Evolutionary conservation across 2,888 invertebrate genomes (phyloP).

Genomic region (Ochropacha duplaris): DNA sequence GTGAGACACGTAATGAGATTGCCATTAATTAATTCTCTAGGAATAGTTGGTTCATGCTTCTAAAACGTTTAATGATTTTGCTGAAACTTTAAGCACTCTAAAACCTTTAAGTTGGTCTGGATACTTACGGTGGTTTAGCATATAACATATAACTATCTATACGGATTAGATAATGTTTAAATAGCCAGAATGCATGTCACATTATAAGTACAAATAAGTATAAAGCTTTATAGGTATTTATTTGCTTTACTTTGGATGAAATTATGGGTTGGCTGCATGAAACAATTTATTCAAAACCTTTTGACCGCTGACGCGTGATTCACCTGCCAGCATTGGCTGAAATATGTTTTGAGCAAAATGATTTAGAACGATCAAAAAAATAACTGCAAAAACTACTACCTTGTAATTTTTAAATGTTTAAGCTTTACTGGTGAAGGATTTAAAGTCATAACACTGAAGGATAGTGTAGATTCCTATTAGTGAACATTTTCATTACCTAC

Average conservation of each 20-base stretch:
- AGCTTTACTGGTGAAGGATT: no score
- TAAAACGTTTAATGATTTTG: not conserved
- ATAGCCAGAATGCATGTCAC: no score
- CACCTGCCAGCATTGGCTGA: not conserved
- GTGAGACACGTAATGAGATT: constrained; percentile 44
- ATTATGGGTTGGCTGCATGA: not conserved
- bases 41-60: not conserved
- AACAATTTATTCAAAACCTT: not conserved
- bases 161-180: no score
- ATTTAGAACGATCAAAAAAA: not conserved
- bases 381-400: not conserved
- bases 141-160: no score
- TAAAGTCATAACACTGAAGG: no score
- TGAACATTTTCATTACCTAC: no score
- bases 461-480: no score
- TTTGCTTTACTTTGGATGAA: not conserved
- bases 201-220: not conserved
- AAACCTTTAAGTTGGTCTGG: no score
- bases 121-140: no score
- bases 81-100: not conserved
- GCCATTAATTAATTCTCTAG: constrained; percentile 34
- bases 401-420: not conserved
- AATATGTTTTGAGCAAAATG: not conserved
- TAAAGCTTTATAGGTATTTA: not conserved
- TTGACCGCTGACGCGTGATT: constrained; percentile 1